Evolutionary conservation across 2,888 invertebrate species (phyloP), one percentile per base, ranked within the genome.

Genomic region (Podotricha telesiphe): DNA sequence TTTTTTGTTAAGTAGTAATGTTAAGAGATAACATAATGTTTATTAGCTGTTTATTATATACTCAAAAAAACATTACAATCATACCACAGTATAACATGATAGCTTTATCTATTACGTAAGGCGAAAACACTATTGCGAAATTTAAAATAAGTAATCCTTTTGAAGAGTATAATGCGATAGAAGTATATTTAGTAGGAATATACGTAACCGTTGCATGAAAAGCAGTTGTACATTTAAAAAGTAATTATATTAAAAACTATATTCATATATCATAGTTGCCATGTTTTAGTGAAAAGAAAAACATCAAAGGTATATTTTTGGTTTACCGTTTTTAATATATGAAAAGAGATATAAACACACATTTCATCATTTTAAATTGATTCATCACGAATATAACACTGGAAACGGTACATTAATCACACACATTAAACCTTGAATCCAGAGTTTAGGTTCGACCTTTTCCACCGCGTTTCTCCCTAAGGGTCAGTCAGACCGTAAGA

Each of bases 401-500:
- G 67, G 72, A 75, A 74, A 75, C 71, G 72, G 74, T 75, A 74
- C 75, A 76, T 74, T 76, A 76, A 74, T 76, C 73, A 71, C 74
- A 72, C 72, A 74, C 74, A 76, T 74, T 73, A 78, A 80, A 81
- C 79, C 75, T 68, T 69, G 72, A 76, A 76, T 77, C 73, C 72
- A 86, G 88, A 90, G 82, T 86, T 87, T 86, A 87, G 83, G 83
- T 86, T 78, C 86, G 86, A 84, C 88, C 86, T 88, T 90, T 84
- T 87, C 81, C 87, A 75, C 75, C 78, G 77, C 81, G 80, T 67
- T 74, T 82, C 82, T 81, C 81, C 82, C 85, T 79, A 87, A 89
- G 92, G 92, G 92, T 92, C 92, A 92, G 88, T 84, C 84, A 86
- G 84, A 74, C 85, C 87, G 84, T 88, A 87, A 90, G 92, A 91